phyloP scores from a whole-genome alignment of 2,113 vertebrate genomes.

The Stegastes partitus region DNA sequence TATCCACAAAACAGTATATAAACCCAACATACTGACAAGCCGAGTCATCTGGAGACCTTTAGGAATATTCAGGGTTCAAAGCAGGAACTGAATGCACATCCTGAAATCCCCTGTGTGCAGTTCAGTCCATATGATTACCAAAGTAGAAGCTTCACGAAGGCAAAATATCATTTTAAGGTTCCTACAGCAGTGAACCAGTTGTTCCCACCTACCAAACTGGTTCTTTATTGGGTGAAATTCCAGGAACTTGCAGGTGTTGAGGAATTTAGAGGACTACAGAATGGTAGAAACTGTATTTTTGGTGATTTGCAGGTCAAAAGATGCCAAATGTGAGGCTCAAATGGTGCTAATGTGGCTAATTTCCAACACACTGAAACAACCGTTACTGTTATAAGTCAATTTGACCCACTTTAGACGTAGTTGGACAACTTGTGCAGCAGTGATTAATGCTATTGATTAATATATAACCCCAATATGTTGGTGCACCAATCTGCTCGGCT shows the following conservation, averaged over 20 bases:
- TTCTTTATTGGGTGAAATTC: too few relatives aligned
- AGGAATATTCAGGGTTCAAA: conserved; percentile 58
- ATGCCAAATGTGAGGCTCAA: neutral
- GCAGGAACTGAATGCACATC: conserved; percentile 52
- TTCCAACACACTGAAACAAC: neutral
- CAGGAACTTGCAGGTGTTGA: too few relatives aligned
- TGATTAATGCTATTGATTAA: too few relatives aligned
- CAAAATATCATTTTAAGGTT: conserved; percentile 19
- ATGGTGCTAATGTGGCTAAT: too few relatives aligned
- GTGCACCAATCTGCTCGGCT: conserved; percentile 18
- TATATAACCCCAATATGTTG: conserved; percentile 13
- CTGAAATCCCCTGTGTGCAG: conserved; percentile 51
- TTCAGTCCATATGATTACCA: conserved; percentile 46
- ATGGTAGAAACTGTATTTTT: too few relatives aligned
- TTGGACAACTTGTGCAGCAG: too few relatives aligned
- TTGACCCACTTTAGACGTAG: too few relatives aligned
- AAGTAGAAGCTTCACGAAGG: conserved; percentile 36
- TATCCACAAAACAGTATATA: neutral
- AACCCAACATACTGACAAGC: conserved; percentile 15
- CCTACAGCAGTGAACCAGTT: too few relatives aligned
- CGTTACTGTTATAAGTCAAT: too few relatives aligned
- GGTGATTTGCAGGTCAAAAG: too few relatives aligned
- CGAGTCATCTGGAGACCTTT: conserved; percentile 18
- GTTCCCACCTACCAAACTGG: too few relatives aligned
- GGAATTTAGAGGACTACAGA: too few relatives aligned